Evolutionary conservation across 35 echinoderm and acorn worm genomes (phyloP).

Genomic region (Anneissia japonica): DNA sequence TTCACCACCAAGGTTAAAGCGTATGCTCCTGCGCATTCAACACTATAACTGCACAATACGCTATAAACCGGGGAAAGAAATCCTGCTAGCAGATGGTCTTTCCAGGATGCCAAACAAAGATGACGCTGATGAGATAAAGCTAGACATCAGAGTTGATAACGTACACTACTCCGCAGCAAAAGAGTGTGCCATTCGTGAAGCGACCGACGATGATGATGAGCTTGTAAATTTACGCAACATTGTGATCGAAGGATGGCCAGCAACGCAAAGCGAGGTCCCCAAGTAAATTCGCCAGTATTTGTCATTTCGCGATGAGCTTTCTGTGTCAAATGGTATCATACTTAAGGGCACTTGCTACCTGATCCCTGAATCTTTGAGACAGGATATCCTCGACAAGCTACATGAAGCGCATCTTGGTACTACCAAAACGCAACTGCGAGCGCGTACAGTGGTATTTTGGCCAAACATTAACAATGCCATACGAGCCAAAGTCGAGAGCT

Average conservation of each 20-base stretch:
- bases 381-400: conserved; percentile 32
- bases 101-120: conserved; percentile 6
- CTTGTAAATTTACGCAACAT: not conserved
- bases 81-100: conserved; percentile 40
- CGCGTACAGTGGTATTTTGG: conserved; percentile 29
- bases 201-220: not conserved
- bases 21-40: conserved; percentile 37
- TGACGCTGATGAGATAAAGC: not conserved
- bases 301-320: not conserved
- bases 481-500: conserved; percentile 17
- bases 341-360: too few relatives aligned
- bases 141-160: not conserved
- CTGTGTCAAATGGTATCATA: too few relatives aligned
- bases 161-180: not conserved
- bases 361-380: not conserved
- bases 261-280: not conserved
- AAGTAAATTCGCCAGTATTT: not conserved
- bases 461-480: conserved; percentile 60
- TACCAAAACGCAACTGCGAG: conserved; percentile 46
- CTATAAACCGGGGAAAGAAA: conserved; percentile 58
- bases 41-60: conserved; percentile 38
- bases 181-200: not conserved
- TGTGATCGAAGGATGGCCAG: not conserved
- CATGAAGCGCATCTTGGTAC: conserved; percentile 54
- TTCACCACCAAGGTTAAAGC: conserved; percentile 36